Conservation (phyloP, 2,888 invertebrate genomes). For the Mechanitis mazaeus region DNA sequence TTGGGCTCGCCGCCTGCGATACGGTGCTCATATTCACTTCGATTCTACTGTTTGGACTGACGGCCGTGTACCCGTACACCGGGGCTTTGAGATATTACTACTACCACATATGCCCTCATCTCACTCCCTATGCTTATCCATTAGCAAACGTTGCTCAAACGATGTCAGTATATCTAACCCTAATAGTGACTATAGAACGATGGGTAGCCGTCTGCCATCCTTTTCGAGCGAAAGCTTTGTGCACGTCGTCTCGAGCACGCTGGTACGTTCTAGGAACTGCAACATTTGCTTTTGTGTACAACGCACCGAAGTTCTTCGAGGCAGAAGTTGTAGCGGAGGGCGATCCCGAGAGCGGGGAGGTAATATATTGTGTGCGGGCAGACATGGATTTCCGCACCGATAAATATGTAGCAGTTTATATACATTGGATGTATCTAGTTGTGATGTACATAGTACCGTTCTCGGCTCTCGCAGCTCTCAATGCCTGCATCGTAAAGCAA, state of each 20-base stretch:
- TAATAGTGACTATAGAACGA: slow-evolving; percentile 93
- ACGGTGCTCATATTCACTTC: slow-evolving; percentile 92
- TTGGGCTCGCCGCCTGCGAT: slow-evolving; percentile 95
- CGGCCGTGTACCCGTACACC: slow-evolving; percentile 89
- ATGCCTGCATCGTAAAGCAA: slow-evolving; percentile 92
- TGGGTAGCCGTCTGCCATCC: slow-evolving; percentile 97
- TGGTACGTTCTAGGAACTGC: slow-evolving; percentile 90
- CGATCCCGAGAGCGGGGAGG: slow-evolving; percentile 69
- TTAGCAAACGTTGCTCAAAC: slow-evolving; percentile 93
- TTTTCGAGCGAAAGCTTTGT: slow-evolving; percentile 89
- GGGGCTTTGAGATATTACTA: slow-evolving; percentile 85
- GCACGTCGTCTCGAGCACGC: slow-evolving; percentile 91
- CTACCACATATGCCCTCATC: slow-evolving; percentile 86
- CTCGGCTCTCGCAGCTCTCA: slow-evolving; percentile 89
- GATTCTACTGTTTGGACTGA: slow-evolving; percentile 89
- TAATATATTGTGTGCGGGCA: slow-evolving; percentile 83
- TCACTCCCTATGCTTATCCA: slow-evolving; percentile 88
- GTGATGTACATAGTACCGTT: slow-evolving; percentile 97
- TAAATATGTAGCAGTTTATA: slow-evolving; percentile 89
- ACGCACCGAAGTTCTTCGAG: slow-evolving; percentile 88
- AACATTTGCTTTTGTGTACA: slow-evolving; percentile 88
- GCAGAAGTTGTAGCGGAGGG: slow-evolving; percentile 70
- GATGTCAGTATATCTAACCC: slow-evolving; percentile 93
- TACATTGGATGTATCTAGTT: slow-evolving; percentile 95
- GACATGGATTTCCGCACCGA: slow-evolving; percentile 82